phyloP scores from a whole-genome alignment of 2,888 invertebrate genomes.

The Yponomeuta malinellus region DNA sequence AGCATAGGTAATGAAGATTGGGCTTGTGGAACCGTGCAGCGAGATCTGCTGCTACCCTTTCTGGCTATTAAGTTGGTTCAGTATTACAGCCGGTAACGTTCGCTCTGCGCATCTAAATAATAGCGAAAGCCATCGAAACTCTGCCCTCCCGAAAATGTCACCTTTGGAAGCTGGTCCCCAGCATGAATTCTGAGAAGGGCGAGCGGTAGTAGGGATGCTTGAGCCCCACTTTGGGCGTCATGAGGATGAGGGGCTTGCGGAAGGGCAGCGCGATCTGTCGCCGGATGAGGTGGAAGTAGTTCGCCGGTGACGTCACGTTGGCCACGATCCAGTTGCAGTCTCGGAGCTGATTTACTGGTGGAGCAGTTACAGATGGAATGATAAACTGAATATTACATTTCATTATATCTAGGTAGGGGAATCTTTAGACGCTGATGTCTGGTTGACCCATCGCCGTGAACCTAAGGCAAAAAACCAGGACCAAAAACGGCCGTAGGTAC shows the following conservation, averaged over 20 bases:
- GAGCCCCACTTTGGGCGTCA: slow-evolving; percentile 86
- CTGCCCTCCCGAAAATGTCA: slow-evolving; percentile 20
- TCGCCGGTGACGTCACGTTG: slow-evolving; percentile 85
- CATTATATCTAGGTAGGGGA: too few relatives aligned
- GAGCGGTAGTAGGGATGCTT: slow-evolving; percentile 85
- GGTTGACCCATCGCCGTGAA: too few relatives aligned
- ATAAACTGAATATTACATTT: not conserved
- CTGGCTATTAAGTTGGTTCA: too few relatives aligned
- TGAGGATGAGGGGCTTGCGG: slow-evolving; percentile 85
- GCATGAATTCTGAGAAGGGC: slow-evolving; percentile 79
- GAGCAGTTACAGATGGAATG: not conserved
- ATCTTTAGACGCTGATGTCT: too few relatives aligned
- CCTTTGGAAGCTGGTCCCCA: slow-evolving; percentile 73
- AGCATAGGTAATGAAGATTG: too few relatives aligned
- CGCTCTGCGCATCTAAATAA: too few relatives aligned
- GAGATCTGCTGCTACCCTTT: too few relatives aligned
- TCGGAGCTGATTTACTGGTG: slow-evolving; percentile 80
- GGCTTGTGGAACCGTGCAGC: too few relatives aligned
- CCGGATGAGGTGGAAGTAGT: slow-evolving; percentile 85
- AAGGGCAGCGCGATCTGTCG: slow-evolving; percentile 86
- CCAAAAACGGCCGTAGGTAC: too few relatives aligned
- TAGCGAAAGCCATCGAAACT: too few relatives aligned
- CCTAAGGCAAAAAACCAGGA: too few relatives aligned
- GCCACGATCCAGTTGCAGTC: slow-evolving; percentile 82
- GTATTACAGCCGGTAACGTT: too few relatives aligned